phyloP scores from a whole-genome alignment of 2,888 invertebrate genomes.

The Pachycephus smyrnensis region DNA sequence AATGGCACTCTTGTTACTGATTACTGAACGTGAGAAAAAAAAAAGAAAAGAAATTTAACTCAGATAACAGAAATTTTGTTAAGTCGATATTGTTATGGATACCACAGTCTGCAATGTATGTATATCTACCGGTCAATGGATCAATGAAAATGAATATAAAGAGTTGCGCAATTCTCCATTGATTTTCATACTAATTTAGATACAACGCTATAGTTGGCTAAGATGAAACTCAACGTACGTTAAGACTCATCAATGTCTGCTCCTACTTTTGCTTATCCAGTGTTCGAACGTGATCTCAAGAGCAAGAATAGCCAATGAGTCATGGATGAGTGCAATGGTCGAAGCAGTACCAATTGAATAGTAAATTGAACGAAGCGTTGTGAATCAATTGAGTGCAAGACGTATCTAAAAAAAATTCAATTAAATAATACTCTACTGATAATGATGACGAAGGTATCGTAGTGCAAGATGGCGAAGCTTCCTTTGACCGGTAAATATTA shows the following conservation, averaged over 20 bases:
- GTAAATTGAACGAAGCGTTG: not conserved
- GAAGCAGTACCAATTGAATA: not conserved
- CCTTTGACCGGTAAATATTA: slow-evolving; percentile 35
- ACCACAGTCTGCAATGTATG: slow-evolving; percentile 35
- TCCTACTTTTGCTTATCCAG: not conserved
- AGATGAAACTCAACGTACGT: not conserved
- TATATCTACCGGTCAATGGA: slow-evolving; percentile 19
- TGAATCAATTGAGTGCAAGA: not conserved
- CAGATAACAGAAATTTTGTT: slow-evolving; percentile 41
- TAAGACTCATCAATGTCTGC: not conserved
- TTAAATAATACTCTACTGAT: not conserved
- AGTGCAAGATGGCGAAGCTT: not conserved
- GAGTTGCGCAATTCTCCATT: not conserved
- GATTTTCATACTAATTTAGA: not conserved
- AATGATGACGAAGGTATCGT: not conserved
- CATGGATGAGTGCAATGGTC: not conserved
- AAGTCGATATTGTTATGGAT: slow-evolving; percentile 61
- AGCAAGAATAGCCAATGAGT: not conserved
- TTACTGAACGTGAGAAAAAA: slow-evolving; percentile 28
- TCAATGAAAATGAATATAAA: not conserved
- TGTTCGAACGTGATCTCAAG: not conserved
- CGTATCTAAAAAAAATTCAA: not conserved
- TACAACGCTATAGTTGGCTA: not conserved
- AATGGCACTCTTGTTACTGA: slow-evolving; percentile 31
- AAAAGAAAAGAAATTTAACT: slow-evolving; percentile 16